Evolutionary conservation across 2,797 vertebrate genomes (phyloP), one percentile per base, ranked within the genome.

Genomic region (Myoxocephalus aenaeus): DNA sequence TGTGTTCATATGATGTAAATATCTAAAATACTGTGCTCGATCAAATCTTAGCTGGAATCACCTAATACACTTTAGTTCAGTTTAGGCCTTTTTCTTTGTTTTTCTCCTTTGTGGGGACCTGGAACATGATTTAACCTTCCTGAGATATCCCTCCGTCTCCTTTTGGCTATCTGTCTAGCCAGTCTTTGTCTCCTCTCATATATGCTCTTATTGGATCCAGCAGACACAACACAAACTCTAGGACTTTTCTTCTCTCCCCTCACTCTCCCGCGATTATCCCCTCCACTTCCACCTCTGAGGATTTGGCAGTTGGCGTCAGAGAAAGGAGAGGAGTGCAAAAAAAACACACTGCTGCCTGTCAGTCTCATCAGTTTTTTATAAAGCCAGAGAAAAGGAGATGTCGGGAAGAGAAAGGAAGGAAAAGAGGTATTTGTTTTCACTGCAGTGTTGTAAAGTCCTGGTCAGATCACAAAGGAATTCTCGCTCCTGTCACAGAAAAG

Each of bases 351-450:
- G 51, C 70, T 34, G 70, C 66, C 86, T 88, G 86, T 91, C 87
- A 85, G 86, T 84, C 84, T 89, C 87, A 90, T 90, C 90, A 87
- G 76, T 65, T 85, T 70, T 34, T 82, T 65, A 56, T 44, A 74
- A 71, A 53, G 71, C 29, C 42, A 44, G 61, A 85, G 74, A 71
- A 58, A 85, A 46, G 57, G 72, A 86, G 70, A 84, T 70, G 84
- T 73, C 64, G 63, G 81, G 80, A 83, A 59, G 82, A 76, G 82
- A 87, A 68, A 77, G 77, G 70, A 83, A 86, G 79, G 76, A 86
- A 90, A 82, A 63, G 53, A 62, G 48, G 66, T 84, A 70, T 90
- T 91, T 81, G 75, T 87, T 92, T 92, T 89, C 84, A 90, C 78
- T 80, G 87, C 65, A 65, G 27, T 59, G 42, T 82, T 91, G 80